Evolutionary conservation across 2,888 invertebrate species (phyloP).

Genomic region (Meta bourneti): DNA sequence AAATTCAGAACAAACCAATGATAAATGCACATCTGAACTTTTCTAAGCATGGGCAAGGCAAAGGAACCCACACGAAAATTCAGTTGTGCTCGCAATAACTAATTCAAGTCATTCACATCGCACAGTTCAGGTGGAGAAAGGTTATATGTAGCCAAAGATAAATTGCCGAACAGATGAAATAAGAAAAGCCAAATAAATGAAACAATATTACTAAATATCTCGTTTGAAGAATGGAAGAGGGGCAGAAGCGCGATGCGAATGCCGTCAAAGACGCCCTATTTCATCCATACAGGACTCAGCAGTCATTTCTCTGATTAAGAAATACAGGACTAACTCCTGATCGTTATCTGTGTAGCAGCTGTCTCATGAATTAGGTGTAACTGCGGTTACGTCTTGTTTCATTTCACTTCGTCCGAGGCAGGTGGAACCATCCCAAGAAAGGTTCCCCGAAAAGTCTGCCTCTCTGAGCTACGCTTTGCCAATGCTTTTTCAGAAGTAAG

Average conservation of each 20-base stretch:
- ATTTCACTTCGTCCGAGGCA: constrained; percentile 9
- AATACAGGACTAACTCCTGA: constrained; percentile 48
- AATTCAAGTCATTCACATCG: background rate
- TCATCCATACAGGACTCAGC: background rate
- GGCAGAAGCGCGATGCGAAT: background rate
- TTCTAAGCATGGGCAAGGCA: too few relatives aligned
- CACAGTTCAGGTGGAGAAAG: background rate
- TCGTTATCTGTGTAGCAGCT: constrained; percentile 60
- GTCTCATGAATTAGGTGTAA: constrained; percentile 47
- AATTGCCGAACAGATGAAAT: background rate
- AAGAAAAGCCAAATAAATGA: background rate
- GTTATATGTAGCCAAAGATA: background rate
- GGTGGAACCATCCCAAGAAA: constrained; percentile 12
- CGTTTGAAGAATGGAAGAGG: background rate
- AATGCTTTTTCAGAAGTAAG: background rate
- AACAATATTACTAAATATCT: background rate
- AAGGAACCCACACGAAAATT: background rate
- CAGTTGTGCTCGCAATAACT: background rate
- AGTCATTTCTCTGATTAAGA: constrained; percentile 69
- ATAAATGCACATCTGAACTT: too few relatives aligned
- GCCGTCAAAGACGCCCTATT: background rate
- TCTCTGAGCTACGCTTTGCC: background rate
- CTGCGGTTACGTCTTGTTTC: constrained; percentile 46
- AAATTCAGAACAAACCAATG: too few relatives aligned
- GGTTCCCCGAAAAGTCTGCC: background rate